Evolutionary conservation across 2,113 vertebrate genomes (phyloP).

Genomic region (Aramus guarauna): DNA sequence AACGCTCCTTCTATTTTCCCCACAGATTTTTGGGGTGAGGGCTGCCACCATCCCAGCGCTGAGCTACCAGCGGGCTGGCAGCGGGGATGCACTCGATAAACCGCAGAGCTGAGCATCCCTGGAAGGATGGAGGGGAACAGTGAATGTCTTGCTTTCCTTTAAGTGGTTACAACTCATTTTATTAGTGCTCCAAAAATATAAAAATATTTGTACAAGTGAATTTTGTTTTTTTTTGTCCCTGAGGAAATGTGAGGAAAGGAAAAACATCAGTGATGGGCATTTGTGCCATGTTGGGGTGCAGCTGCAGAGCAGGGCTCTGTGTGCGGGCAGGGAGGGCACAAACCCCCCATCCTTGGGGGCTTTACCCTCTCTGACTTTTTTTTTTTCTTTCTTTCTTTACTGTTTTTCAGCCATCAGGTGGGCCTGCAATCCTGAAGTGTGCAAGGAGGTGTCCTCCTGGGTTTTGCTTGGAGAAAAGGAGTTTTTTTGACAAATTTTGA

Average conservation of each 20-base stretch:
- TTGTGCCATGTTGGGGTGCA: accelerated
- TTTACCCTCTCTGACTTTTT: not conserved
- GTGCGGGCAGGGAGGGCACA: not conserved
- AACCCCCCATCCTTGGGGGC: accelerated
- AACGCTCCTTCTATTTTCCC: not conserved
- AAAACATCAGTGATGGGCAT: not conserved
- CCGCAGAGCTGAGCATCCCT: not conserved
- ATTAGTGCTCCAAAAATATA: not conserved
- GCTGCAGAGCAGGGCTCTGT: accelerated
- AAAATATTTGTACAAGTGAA: accelerated
- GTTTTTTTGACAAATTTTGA: not conserved
- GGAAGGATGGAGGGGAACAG: not conserved
- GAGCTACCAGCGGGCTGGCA: not conserved
- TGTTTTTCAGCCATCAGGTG: not conserved
- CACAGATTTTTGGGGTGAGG: not conserved
- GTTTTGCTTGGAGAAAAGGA: not conserved
- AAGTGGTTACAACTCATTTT: not conserved
- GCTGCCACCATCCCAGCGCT: accelerated
- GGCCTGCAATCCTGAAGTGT: accelerated
- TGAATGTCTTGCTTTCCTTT: not conserved
- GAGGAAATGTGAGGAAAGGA: not conserved
- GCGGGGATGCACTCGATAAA: not conserved
- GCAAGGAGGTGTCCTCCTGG: not conserved
- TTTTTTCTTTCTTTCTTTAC: not conserved
- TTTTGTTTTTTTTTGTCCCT: not conserved